These are phyloP conservation scores for Cantharis lateralis DNA, from an alignment of 2,888 invertebrate species.

Conservation along the genomic window DNA sequence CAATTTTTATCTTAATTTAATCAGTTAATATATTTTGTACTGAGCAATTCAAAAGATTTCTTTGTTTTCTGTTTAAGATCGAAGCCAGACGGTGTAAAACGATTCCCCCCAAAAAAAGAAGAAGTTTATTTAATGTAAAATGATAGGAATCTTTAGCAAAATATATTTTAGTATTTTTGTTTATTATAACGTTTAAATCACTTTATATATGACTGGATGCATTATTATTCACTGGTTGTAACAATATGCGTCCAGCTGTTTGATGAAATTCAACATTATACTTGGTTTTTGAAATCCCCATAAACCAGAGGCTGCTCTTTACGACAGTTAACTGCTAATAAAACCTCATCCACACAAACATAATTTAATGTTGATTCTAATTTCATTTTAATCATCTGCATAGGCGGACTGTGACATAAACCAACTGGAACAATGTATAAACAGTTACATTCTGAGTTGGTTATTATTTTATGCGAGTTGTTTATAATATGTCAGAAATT, in stretches of 20 bases:
- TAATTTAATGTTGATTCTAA: slow-evolving; percentile 31
- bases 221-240: neutral
- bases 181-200: neutral
- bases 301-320: slow-evolving; percentile 36
- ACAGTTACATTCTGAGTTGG: slow-evolving; percentile 34
- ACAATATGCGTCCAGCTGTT: neutral
- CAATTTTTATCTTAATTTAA: neutral
- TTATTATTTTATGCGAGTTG: slow-evolving; percentile 39
- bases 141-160: neutral
- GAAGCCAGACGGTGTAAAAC: neutral
- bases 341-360: slow-evolving; percentile 35
- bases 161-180: neutral
- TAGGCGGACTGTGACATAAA: slow-evolving; percentile 33
- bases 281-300: neutral
- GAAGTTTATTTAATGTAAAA: neutral
- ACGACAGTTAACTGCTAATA: slow-evolving; percentile 43
- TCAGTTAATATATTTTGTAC: neutral
- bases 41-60: neutral
- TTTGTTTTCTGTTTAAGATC: neutral
- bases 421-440: slow-evolving; percentile 34
- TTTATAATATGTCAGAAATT: slow-evolving; percentile 37
- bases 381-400: slow-evolving; percentile 34
- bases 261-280: neutral
- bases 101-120: neutral
- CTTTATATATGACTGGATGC: neutral